These are phyloP conservation scores for Mareca strepera DNA, from an alignment of 2,797 vertebrate species.

Conservation along the genomic window DNA sequence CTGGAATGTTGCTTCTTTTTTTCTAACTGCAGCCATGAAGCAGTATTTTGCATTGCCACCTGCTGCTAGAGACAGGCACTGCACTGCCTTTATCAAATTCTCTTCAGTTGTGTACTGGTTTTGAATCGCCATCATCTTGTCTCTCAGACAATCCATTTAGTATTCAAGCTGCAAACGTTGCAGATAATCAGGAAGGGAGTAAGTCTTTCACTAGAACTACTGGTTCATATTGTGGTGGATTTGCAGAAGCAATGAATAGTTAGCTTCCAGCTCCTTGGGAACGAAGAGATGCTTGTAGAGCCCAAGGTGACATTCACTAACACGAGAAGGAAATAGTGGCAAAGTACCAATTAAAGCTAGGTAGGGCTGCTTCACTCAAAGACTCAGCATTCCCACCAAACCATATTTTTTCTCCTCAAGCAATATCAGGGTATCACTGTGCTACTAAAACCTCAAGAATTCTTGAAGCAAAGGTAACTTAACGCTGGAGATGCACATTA, in stretches of 20 bases:
- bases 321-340: neutral
- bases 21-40: neutral
- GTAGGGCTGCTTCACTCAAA: neutral
- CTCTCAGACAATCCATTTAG: neutral
- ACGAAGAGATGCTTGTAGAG: neutral
- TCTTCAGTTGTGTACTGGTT: neutral
- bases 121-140: neutral
- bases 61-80: conserved; percentile 59
- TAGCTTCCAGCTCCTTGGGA: neutral
- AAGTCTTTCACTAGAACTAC: neutral
- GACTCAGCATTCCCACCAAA: neutral
- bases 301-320: neutral
- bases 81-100: neutral
- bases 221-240: neutral
- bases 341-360: neutral
- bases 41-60: conserved; percentile 69
- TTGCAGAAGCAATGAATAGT: neutral
- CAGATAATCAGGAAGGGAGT: neutral
- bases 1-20: conserved; percentile 37
- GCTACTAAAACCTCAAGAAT: neutral
- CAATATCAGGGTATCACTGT: neutral
- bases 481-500: neutral
- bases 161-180: neutral
- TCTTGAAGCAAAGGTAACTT: neutral
- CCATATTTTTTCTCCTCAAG: neutral